A percentile compares a stretch with the other conserved stretches of the same genome.
These are phyloP conservation scores for Myotis findleyi DNA, from an alignment of 2,797 vertebrate species.

Conservation along the genomic window DNA sequence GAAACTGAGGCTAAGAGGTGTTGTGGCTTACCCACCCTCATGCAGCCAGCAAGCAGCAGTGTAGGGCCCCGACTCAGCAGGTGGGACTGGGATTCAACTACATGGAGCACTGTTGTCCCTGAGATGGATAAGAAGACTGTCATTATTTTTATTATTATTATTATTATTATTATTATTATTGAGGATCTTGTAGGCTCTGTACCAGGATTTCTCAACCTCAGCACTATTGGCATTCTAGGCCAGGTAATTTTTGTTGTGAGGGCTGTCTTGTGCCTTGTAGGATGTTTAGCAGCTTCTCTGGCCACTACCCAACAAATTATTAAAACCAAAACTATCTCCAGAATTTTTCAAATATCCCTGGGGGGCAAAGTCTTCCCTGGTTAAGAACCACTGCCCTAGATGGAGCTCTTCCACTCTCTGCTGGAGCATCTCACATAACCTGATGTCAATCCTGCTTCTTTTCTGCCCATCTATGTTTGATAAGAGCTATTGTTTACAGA, in stretches of 20 bases:
- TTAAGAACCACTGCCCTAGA: neutral
- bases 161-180: neutral
- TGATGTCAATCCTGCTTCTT: neutral
- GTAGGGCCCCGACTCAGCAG: neutral
- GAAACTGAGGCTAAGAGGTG: neutral
- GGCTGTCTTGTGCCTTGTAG: neutral
- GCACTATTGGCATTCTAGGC: neutral
- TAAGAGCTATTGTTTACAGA: neutral
- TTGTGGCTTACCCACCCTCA: neutral
- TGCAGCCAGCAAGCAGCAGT: neutral
- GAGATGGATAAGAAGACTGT: neutral
- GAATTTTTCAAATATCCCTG: neutral
- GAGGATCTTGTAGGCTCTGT: neutral
- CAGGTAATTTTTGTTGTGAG: neutral
- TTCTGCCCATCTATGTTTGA: neutral
- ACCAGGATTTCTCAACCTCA: neutral
- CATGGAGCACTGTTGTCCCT: neutral
- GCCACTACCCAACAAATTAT: neutral
- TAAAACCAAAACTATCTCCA: neutral
- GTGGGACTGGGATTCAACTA: neutral
- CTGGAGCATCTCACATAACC: neutral
- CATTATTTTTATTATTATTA: neutral
- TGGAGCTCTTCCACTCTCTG: neutral
- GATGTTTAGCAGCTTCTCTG: neutral
- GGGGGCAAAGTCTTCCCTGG: neutral